Conservation (phyloP, 2,888 invertebrate genomes). For the Nudaria mundana region DNA sequence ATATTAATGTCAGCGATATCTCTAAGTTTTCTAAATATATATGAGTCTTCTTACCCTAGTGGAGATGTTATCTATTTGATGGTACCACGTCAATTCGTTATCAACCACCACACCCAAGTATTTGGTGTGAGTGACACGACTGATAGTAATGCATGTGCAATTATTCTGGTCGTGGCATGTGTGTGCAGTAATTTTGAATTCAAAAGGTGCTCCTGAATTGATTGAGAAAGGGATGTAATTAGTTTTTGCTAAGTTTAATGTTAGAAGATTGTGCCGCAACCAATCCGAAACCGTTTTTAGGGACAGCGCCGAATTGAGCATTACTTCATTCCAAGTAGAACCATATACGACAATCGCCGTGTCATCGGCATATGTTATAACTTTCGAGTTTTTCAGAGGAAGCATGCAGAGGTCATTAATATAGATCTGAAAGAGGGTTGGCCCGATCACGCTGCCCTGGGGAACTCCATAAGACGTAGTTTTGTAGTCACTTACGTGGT, state of each 20-base stretch:
- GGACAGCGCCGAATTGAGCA: neutral
- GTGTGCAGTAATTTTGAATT: too few species aligned
- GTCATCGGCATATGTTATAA: neutral
- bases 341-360: neutral
- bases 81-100: too few species aligned
- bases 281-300: neutral
- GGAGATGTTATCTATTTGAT: too few species aligned
- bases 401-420: neutral
- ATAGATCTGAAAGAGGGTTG: neutral
- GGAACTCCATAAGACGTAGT: neutral
- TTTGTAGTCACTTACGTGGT: neutral
- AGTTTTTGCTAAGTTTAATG: neutral
- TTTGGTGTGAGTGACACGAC: too few species aligned
- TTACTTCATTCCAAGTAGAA: neutral
- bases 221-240: conserved; percentile 7
- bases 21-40: too few species aligned
- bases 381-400: neutral
- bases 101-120: too few species aligned
- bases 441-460: neutral
- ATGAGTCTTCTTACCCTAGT: too few species aligned
- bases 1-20: too few species aligned
- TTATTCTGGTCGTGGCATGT: too few species aligned
- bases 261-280: neutral
- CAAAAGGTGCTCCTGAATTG: too few species aligned
- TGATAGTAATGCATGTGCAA: too few species aligned